phyloP scores from a whole-genome alignment of 92 coral and sea anemone genomes.

The Actinernus sp. region DNA sequence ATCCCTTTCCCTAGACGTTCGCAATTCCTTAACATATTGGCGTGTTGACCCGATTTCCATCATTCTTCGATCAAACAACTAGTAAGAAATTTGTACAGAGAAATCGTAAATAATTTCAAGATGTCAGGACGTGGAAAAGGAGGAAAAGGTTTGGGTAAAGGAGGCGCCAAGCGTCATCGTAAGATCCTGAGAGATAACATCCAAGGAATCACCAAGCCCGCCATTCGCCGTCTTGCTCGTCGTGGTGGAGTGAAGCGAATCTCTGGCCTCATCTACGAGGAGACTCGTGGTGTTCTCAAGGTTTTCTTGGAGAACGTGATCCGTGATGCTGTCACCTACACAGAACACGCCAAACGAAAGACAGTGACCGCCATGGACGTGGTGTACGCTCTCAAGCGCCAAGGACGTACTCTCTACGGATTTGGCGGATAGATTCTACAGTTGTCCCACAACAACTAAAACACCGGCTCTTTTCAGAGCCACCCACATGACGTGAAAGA shows the following conservation, averaged over 20 bases:
- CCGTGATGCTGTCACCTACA: slow-evolving; percentile 97
- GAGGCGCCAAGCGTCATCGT: slow-evolving; percentile 92
- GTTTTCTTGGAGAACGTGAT: slow-evolving; percentile 80
- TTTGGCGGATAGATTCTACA: slow-evolving; percentile 28
- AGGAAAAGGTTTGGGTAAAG: slow-evolving; percentile 86
- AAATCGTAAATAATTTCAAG: too few relatives aligned
- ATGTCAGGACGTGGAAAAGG: slow-evolving; percentile 1
- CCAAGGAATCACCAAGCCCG: slow-evolving; percentile 90
- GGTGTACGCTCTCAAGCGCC: slow-evolving; percentile 80
- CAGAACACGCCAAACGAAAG: slow-evolving; percentile 98
- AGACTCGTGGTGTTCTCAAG: slow-evolving; percentile 87
- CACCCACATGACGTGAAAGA: slow-evolving; percentile 57
- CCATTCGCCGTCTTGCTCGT: slow-evolving; percentile 92
- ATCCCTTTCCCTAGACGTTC: neutral
- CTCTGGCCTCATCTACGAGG: slow-evolving; percentile 90
- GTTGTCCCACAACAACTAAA: neutral
- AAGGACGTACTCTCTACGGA: slow-evolving; percentile 48
- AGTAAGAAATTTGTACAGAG: too few relatives aligned
- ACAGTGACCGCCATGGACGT: slow-evolving; percentile 98
- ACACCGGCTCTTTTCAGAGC: slow-evolving; percentile 84
- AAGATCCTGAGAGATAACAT: slow-evolving; percentile 85
- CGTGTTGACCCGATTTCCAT: too few relatives aligned
- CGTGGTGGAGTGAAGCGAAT: slow-evolving; percentile 92
- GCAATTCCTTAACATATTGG: neutral
- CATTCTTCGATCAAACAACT: too few relatives aligned